Percentiles rank a stretch among this genome's conserved stretches.
Evolutionary conservation across 30 jellyfish, hydroid and myxozoan species (phyloP).

Genomic region (Mastigias papua): DNA sequence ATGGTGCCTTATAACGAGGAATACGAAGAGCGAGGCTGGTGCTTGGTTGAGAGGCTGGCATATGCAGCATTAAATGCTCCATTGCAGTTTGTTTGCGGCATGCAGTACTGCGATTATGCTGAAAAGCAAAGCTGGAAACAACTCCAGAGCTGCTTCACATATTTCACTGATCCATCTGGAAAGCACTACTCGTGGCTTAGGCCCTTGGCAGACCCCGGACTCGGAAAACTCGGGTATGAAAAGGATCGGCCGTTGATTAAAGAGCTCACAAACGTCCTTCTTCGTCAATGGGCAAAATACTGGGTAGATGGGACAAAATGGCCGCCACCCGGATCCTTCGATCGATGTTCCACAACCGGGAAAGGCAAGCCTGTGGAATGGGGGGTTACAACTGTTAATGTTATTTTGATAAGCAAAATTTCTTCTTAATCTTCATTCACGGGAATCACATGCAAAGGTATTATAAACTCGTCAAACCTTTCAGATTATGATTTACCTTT

Average conservation of each 20-base stretch:
- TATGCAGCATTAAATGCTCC: conserved; percentile 71
- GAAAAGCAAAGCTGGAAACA: conserved; percentile 57
- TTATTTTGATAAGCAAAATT: conserved; percentile 52
- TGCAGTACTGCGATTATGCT: conserved; percentile 55
- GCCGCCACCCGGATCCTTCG: conserved; percentile 72
- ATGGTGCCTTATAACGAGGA: conserved; percentile 77
- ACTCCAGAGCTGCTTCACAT: conserved; percentile 61
- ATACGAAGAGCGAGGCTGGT: conserved; percentile 75
- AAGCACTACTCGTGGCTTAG: conserved; percentile 72
- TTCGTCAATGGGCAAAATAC: conserved; percentile 67
- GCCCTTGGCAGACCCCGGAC: conserved; percentile 56
- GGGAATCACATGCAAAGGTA: background rate
- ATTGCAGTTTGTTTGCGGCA: conserved; percentile 70
- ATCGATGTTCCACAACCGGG: conserved; percentile 61
- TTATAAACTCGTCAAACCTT: background rate
- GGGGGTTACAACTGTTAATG: conserved; percentile 67
- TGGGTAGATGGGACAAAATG: conserved; percentile 57
- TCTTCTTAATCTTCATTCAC: background rate
- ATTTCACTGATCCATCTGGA: conserved; percentile 23
- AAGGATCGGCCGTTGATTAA: conserved; percentile 48
- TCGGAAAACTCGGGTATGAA: conserved; percentile 54
- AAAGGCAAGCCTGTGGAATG: conserved; percentile 36
- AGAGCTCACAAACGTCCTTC: conserved; percentile 44
- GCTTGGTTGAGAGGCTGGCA: conserved; percentile 78
- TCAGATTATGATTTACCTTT: background rate